Conservation (phyloP, 2,888 invertebrate species). For the Eristalis intricaria region DNA sequence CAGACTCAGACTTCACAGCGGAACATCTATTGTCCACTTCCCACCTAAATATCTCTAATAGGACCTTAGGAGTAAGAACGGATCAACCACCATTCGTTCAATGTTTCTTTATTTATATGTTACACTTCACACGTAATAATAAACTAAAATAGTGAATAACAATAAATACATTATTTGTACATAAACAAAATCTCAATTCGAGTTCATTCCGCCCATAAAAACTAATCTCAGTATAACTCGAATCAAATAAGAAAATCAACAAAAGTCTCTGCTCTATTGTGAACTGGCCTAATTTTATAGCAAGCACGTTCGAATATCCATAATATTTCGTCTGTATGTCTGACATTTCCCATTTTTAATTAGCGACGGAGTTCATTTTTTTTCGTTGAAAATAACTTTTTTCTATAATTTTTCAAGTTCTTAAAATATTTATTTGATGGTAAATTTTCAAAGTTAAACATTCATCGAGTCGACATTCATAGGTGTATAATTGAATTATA, state of each 20-base stretch:
- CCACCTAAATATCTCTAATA: no score
- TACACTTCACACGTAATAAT: no score
- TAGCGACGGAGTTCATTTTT: slow-evolving; percentile 72
- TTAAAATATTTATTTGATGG: slow-evolving; percentile 70
- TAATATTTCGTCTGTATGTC: slow-evolving; percentile 43
- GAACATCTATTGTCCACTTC: no score
- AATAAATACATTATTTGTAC: not conserved
- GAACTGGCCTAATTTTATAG: slow-evolving; percentile 38
- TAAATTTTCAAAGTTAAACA: slow-evolving; percentile 46
- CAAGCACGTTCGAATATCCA: slow-evolving; percentile 30
- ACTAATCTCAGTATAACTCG: not conserved
- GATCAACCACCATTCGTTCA: no score
- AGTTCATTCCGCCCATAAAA: not conserved
- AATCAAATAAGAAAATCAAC: not conserved
- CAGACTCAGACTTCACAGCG: no score
- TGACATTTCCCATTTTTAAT: slow-evolving; percentile 70
- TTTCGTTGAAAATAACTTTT: slow-evolving; percentile 72
- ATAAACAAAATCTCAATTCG: not conserved
- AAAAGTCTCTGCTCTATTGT: slow-evolving; percentile 19
- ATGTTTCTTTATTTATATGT: no score
- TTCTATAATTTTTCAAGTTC: slow-evolving; percentile 68
- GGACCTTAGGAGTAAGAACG: no score
- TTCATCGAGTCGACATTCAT: not conserved
- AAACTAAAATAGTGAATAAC: no score
- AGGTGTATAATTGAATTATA: slow-evolving; percentile 45